Evolutionary conservation across 2,888 invertebrate species (phyloP).

Genomic region (Agrotis clavis): DNA sequence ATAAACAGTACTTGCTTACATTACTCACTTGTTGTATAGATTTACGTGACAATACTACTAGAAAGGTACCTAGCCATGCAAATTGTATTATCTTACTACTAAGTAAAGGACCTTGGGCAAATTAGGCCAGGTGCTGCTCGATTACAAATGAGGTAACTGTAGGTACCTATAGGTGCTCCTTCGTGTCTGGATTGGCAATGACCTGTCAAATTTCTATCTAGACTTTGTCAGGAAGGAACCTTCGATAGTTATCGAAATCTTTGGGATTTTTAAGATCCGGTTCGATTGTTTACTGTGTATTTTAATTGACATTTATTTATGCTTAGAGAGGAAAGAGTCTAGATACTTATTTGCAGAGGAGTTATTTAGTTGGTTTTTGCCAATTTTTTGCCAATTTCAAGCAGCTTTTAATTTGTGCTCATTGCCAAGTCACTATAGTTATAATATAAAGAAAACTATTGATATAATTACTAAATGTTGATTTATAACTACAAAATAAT

Average conservation of each 20-base stretch:
- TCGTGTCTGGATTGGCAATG: conserved; percentile 53
- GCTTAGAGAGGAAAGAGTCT: too few species aligned
- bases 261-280: conserved; percentile 8
- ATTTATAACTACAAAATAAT: too few species aligned
- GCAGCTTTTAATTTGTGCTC: too few species aligned
- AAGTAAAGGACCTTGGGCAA: conserved; percentile 41
- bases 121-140: conserved; percentile 29
- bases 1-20: background rate
- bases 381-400: too few species aligned
- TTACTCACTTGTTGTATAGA: background rate
- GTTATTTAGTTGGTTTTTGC: too few species aligned
- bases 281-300: background rate
- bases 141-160: conserved; percentile 13
- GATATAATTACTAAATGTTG: too few species aligned
- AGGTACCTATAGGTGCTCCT: background rate
- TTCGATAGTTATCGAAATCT: conserved; percentile 39
- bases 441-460: too few species aligned
- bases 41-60: background rate
- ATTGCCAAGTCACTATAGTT: too few species aligned
- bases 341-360: too few species aligned
- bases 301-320: too few species aligned
- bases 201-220: conserved; percentile 40
- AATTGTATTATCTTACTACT: conserved; percentile 11
- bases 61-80: conserved; percentile 31
- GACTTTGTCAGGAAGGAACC: conserved; percentile 45